Evolutionary conservation across 2,888 invertebrate species (phyloP).

Genomic region (Euzophera pinguis): DNA sequence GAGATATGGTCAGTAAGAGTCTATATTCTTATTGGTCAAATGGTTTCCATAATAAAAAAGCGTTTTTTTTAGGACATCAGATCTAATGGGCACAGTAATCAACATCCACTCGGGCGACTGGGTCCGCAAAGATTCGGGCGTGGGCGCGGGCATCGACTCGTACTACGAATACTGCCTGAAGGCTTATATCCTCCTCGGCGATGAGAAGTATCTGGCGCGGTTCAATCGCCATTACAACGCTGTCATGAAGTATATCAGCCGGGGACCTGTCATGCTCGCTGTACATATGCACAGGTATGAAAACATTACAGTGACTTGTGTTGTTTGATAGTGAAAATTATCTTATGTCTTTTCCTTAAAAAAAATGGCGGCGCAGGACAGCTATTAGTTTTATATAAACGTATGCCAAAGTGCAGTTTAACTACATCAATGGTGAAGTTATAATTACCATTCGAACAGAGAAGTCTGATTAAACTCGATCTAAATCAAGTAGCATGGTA

Average conservation of each 20-base stretch:
- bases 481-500: too few species aligned
- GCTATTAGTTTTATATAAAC: constrained; percentile 17
- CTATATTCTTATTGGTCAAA: neutral
- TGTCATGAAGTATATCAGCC: constrained; percentile 97
- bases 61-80: constrained; percentile 74
- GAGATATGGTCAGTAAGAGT: too few species aligned
- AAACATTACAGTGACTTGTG: too few species aligned
- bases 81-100: constrained; percentile 97
- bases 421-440: too few species aligned
- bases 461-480: too few species aligned
- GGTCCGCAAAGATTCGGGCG: constrained; percentile 97
- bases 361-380: too few species aligned
- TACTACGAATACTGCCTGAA: constrained; percentile 99
- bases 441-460: too few species aligned
- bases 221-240: constrained; percentile 98
- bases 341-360: too few species aligned
- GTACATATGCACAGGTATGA: constrained; percentile 93
- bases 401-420: too few species aligned
- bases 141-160: constrained; percentile 99
- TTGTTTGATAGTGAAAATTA: too few species aligned
- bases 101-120: constrained; percentile 99
- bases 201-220: constrained; percentile 94
- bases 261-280: constrained; percentile 96
- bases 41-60: neutral
- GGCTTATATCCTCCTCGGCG: constrained; percentile 96